Percentiles rank a stretch among this genome's conserved stretches.
These are phyloP conservation scores for Aleiodes testaceus DNA, from an alignment of 2,888 invertebrate genomes.

Conservation along the genomic window DNA sequence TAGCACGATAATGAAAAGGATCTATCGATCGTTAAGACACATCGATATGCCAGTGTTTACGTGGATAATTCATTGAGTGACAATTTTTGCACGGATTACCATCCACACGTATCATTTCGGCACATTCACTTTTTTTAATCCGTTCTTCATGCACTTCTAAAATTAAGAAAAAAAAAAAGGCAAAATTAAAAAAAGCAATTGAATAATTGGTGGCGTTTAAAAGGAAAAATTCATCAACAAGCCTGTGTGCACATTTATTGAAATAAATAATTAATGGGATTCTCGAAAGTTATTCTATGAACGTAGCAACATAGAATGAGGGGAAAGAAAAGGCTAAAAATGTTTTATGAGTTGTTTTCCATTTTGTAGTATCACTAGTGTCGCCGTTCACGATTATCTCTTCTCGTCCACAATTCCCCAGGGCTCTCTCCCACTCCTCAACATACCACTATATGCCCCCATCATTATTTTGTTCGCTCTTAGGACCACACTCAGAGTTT, in stretches of 20 bases:
- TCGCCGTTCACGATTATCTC: constrained; percentile 24
- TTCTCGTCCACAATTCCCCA: too few relatives aligned
- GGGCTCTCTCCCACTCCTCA: constrained; percentile 2
- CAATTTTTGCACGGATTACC: constrained; percentile 29
- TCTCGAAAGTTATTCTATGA: too few relatives aligned
- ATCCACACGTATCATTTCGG: constrained; percentile 9
- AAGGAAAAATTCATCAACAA: too few relatives aligned
- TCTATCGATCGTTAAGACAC: constrained; percentile 46
- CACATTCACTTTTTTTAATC: too few relatives aligned
- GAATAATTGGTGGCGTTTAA: too few relatives aligned
- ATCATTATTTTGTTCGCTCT: constrained; percentile 28
- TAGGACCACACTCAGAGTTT: constrained; percentile 41
- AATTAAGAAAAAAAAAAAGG: too few relatives aligned
- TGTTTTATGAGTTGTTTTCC: constrained; percentile 43
- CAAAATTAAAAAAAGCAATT: too few relatives aligned
- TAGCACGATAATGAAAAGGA: constrained; percentile 38
- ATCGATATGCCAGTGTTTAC: constrained; percentile 11
- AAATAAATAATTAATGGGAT: too few relatives aligned
- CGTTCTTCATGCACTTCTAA: too few relatives aligned
- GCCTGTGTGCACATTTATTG: too few relatives aligned
- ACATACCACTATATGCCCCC: constrained; percentile 15
- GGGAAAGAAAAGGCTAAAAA: neutral
- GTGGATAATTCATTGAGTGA: constrained; percentile 25
- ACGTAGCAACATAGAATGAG: too few relatives aligned
- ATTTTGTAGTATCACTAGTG: constrained; percentile 43